phyloP scores from a whole-genome alignment of 2,888 invertebrate genomes.

The Torymus auratus region DNA sequence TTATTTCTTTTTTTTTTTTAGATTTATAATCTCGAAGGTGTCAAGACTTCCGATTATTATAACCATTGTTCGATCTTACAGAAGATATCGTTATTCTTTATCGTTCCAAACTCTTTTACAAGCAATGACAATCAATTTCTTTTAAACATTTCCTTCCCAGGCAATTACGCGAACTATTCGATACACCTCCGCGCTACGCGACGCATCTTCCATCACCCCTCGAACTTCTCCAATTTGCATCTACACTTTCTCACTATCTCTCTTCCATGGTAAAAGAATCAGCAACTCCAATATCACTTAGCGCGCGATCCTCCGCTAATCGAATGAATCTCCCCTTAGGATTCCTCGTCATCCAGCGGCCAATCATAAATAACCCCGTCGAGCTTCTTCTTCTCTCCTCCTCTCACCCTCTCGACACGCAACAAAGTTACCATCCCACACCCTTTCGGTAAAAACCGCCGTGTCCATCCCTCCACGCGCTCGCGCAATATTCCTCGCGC shows the following conservation, averaged over 20 bases:
- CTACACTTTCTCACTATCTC: too few relatives aligned
- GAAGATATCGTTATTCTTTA: too few relatives aligned
- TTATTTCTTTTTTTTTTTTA: too few relatives aligned
- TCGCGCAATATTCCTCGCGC: too few relatives aligned
- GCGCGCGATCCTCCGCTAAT: constrained; percentile 1
- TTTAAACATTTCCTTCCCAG: neutral
- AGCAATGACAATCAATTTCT: too few relatives aligned
- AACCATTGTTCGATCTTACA: too few relatives aligned
- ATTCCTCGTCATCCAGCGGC: constrained; percentile 6
- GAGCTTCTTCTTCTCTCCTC: too few relatives aligned
- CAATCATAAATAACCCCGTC: constrained; percentile 33
- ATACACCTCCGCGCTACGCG: neutral
- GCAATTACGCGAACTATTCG: constrained; percentile 8
- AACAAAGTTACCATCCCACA: constrained; percentile 2
- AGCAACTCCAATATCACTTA: constrained; percentile 41
- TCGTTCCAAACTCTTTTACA: too few relatives aligned
- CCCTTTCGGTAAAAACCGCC: too few relatives aligned
- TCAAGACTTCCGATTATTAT: too few relatives aligned
- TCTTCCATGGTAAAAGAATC: neutral
- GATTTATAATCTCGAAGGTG: too few relatives aligned
- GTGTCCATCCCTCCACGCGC: too few relatives aligned
- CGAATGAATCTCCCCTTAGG: constrained; percentile 21
- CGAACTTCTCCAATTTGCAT: constrained; percentile 41
- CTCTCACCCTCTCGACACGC: neutral
- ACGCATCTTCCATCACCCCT: constrained; percentile 11